Evolutionary conservation across 2,797 vertebrate species (phyloP), one percentile per base, ranked within the genome.

Genomic region (Todus mexicanus): DNA sequence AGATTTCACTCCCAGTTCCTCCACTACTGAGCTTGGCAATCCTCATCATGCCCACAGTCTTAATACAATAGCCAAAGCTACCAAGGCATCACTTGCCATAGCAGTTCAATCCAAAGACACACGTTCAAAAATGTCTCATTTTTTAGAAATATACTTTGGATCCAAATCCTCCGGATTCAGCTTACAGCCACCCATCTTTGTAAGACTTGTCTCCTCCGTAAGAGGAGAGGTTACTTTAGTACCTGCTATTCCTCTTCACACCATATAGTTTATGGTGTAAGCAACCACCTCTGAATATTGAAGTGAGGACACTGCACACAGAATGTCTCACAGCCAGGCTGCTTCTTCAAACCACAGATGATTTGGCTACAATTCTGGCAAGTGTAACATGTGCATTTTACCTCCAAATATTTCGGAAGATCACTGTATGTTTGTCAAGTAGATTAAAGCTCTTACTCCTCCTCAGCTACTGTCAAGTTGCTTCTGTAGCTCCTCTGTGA

Each of bases 301-400:
- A 71, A 38, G 53, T 0, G 4, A 72, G 37, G 21, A 19, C 64
- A 68, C 1, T 37, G 35, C 33, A 70, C 0, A 0, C 37, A 70
- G 45, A 29, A 18, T 1, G 2, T 22, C 57, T 65, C 42, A n/a
- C 18, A 71, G 68, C 33, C 69, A 68, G 15, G 53, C 56, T 84
- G 25, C 33, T 59, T 21, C 89, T 71, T 90, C 48, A 89, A n/a
- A 60, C 27, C 3, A 2, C 18, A 29, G 59, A 56, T 29, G 19
- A 76, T 59, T 6, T 12, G 29, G 27, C 27, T 7, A 33, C 45
- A 60, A 1, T 56, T 70, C 56, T 38, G 33, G 53, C 57, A 54
- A 68, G 18, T 27, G 15, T 35, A 74, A 43, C 29, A 31, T 23
- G 12, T 2, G 11, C 38, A 59, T 76, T 94, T 89, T 40, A 82